phyloP scores from a whole-genome alignment of 2,797 vertebrate species.

The Eidolon dupreanum region DNA sequence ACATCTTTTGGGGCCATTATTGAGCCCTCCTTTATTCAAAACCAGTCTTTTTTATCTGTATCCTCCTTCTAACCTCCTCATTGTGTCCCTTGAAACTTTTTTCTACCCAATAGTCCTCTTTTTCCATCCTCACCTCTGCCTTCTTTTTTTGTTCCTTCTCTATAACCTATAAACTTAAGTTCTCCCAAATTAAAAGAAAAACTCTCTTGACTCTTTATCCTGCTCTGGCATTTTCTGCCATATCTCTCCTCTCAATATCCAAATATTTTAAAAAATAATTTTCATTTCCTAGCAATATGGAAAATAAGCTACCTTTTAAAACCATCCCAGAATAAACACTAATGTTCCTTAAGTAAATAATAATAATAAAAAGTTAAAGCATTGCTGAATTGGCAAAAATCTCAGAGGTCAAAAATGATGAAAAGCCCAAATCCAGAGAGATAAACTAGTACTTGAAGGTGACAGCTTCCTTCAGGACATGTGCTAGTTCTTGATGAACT shows the following conservation, averaged over 20 bases:
- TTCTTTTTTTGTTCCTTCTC: neutral
- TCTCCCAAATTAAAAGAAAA: neutral
- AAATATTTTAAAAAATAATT: neutral
- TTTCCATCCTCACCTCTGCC: neutral
- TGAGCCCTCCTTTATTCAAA: neutral
- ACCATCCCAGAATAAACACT: neutral
- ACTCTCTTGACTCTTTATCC: neutral
- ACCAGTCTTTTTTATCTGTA: neutral
- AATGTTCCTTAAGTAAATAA: neutral
- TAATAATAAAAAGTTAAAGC: neutral
- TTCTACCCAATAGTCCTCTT: neutral
- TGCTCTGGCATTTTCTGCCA: neutral
- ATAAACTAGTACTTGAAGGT: neutral
- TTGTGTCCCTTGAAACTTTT: neutral
- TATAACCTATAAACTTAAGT: neutral
- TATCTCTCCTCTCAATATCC: neutral
- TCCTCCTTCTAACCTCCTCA: neutral
- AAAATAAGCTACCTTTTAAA: neutral
- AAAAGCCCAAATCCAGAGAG: neutral
- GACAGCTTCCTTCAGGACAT: neutral
- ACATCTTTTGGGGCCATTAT: neutral
- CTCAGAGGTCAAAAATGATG: neutral
- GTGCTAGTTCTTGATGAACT: neutral
- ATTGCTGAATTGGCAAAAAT: neutral
- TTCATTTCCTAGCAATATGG: neutral